Conservation (phyloP, 2,888 invertebrate genomes). For the Leucozona laternaria region DNA sequence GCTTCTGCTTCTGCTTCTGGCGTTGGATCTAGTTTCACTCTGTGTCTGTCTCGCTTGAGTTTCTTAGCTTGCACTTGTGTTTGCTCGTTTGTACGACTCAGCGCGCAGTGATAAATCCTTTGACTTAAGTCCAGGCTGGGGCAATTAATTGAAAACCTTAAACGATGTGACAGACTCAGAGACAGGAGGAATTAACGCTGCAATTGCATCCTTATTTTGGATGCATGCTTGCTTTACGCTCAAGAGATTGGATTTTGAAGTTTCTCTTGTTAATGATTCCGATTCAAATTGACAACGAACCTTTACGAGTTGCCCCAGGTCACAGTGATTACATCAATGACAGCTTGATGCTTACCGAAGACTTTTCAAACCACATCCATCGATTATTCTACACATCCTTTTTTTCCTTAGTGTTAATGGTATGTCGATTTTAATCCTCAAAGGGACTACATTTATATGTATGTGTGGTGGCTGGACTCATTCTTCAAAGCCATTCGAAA, state of each 20-base stretch:
- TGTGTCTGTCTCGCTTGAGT: not conserved
- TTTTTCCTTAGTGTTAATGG: conserved; percentile 19
- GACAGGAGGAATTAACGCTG: conserved; percentile 37
- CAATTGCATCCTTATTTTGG: conserved; percentile 43
- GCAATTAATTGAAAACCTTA: conserved; percentile 62
- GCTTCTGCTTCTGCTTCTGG: conserved; percentile 7
- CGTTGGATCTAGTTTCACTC: conserved; percentile 9
- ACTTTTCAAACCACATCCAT: conserved; percentile 27
- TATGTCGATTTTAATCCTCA: conserved; percentile 22
- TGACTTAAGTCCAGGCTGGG: conserved; percentile 32
- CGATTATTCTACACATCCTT: conserved; percentile 10
- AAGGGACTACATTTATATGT: conserved; percentile 10
- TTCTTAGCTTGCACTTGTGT: conserved; percentile 10
- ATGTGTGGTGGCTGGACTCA: conserved; percentile 9
- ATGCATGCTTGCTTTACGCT: conserved; percentile 33
- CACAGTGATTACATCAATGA: conserved; percentile 21
- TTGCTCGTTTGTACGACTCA: conserved; percentile 44
- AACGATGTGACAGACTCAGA: conserved; percentile 43
- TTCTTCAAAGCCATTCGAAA: conserved; percentile 30
- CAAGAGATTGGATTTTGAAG: conserved; percentile 14
- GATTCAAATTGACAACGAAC: conserved; percentile 26
- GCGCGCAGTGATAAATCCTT: conserved; percentile 30
- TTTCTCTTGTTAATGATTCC: conserved; percentile 37
- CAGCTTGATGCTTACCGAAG: conserved; percentile 7
- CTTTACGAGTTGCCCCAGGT: conserved; percentile 6